Base-by-base conservation (phyloP, 2,888 invertebrate genomes). In the Andricus curvator region DNA sequence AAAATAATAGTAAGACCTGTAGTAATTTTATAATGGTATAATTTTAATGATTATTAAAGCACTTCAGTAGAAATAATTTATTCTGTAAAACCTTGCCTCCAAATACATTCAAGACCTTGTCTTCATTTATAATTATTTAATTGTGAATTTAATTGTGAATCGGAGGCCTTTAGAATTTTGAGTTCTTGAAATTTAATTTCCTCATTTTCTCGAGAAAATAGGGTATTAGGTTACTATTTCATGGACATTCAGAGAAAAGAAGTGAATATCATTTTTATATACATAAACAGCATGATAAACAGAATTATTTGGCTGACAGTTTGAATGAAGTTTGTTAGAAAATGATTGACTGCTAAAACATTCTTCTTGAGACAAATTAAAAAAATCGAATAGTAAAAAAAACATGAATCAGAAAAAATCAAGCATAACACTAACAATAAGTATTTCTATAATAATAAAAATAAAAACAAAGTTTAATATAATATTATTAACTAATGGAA, bases 181-280 rank as follows among this genome's bases (percentile, higher is more conserved):
- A 67, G 25, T 65, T 60, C 67, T 77, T 77, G 68, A 68, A 44
- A 11, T 67, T 9, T 51, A 37, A 80, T 65, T 78, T 74, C 60
- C 29, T 70, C 48, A 60, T 70, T 77, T 77, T 64, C 68, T 56
- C 25, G 20, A 79, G 33, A 29, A 77, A 70, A 70, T 48, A 48
- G 68, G 29, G 44, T 29, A 70, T 51, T 29, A 17, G 68, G 68
- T 70, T 48, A 70, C 68, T 70, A 70, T 70, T 70, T 29, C 68
- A 70, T 44, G 68, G 68, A 51, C 68, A 51, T 20, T 20, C 44
- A 48, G 8, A 33, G 33, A 33, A 33, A 33, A 33, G 0, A 33
- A 33, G 8, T 33, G 33, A 33, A 33, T 29, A 33, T 33, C 33
- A 33, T 33, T 33, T 33, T 8, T 33, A 33, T 33, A 33, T 33